These are phyloP conservation scores for Polydesmus complanatus DNA, from an alignment of 2,888 invertebrate genomes.

Conservation along the genomic window DNA sequence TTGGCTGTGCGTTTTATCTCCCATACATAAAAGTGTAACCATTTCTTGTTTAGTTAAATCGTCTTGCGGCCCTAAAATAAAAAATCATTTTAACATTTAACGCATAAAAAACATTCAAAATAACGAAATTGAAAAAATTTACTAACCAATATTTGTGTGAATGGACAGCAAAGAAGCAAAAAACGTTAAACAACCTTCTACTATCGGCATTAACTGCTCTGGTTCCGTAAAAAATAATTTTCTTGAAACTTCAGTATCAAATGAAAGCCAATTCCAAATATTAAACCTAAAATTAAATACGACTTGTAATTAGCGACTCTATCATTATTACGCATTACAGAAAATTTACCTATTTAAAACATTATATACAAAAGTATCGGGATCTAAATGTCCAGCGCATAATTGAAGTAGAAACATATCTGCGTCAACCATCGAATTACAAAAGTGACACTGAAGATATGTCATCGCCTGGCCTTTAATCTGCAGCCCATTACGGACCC, in stretches of 20 bases:
- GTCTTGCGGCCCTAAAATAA: constrained; percentile 40
- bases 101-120: background rate
- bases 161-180: constrained; percentile 76
- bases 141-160: constrained; percentile 66
- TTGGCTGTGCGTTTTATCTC: constrained; percentile 91
- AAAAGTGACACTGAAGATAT: constrained; percentile 96
- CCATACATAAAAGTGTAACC: constrained; percentile 79
- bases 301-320: constrained; percentile 18
- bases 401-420: constrained; percentile 90
- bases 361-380: constrained; percentile 66
- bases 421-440: constrained; percentile 96
- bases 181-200: constrained; percentile 83
- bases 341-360: constrained; percentile 65
- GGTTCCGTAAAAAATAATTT: constrained; percentile 43
- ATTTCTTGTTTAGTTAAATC: constrained; percentile 71
- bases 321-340: constrained; percentile 19
- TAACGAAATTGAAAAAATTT: constrained; percentile 14
- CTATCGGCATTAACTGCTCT: constrained; percentile 75
- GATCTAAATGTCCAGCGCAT: constrained; percentile 73
- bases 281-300: constrained; percentile 50
- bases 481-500: constrained; percentile 93
- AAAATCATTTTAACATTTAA: constrained; percentile 7
- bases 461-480: constrained; percentile 99
- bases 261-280: constrained; percentile 57
- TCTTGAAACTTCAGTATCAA: constrained; percentile 32